These are phyloP conservation scores for Zonitis immaculata DNA, from an alignment of 2,888 invertebrate species.

Conservation along the genomic window DNA sequence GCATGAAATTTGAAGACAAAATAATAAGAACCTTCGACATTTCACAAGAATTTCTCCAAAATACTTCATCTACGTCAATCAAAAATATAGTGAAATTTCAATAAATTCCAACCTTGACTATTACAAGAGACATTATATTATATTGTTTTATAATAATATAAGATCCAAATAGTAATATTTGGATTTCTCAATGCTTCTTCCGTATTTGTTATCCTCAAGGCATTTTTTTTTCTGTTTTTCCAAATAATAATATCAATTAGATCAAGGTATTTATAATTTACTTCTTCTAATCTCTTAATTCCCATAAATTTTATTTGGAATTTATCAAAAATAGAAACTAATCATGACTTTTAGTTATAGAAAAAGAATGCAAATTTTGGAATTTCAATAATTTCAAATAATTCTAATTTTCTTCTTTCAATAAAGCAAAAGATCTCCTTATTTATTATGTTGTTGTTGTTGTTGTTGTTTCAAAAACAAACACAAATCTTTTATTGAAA, in stretches of 20 bases:
- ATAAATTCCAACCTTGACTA: not conserved
- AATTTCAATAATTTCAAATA: not conserved
- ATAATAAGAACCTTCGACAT: not conserved
- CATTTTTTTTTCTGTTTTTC: not conserved
- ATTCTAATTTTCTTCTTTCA: too few relatives aligned
- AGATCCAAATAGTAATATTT: not conserved
- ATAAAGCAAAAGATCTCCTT: not conserved
- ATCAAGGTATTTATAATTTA: not conserved
- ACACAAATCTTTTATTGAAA: conserved; percentile 9
- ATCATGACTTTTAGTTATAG: too few relatives aligned
- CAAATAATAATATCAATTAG: not conserved
- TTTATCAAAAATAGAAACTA: too few relatives aligned
- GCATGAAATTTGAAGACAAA: not conserved
- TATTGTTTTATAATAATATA: not conserved
- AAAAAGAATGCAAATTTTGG: not conserved
- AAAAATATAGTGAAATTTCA: not conserved
- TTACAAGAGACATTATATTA: not conserved
- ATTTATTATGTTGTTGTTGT: not conserved
- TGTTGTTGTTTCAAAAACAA: conserved; percentile 3
- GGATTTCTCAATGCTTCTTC: not conserved
- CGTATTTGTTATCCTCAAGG: not conserved
- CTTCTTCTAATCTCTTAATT: not conserved
- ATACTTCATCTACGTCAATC: not conserved
- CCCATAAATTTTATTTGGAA: not conserved
- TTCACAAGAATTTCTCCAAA: not conserved